A percentile compares a stretch with the other conserved stretches of the same genome.
Evolutionary conservation across 2,113 vertebrate species (phyloP).

Genomic region (Probosciger aterrimus): DNA sequence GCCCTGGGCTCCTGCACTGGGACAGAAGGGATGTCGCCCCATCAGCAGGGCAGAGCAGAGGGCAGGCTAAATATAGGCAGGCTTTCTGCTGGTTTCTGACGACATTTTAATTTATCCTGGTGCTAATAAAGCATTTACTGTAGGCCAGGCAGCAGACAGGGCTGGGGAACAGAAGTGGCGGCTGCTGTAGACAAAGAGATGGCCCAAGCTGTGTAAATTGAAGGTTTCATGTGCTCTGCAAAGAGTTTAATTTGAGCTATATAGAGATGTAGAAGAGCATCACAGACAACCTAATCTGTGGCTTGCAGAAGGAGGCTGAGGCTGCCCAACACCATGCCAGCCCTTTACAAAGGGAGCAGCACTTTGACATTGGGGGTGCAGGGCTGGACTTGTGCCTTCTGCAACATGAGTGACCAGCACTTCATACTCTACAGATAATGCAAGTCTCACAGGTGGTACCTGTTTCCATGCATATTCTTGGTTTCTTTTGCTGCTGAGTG

Average conservation of each 20-base stretch:
- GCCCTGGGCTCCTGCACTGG: not conserved
- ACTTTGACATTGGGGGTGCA: rapidly evolving
- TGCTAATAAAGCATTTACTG: not conserved
- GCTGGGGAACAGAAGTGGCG: rapidly evolving
- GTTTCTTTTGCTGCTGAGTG: not conserved
- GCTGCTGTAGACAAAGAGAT: not conserved
- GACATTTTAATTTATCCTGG: not conserved
- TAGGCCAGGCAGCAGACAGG: not conserved
- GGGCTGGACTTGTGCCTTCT: not conserved
- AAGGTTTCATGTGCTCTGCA: not conserved
- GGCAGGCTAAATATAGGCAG: not conserved
- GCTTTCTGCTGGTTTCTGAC: not conserved
- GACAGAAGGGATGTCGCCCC: rapidly evolving
- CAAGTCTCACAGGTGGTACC: rapidly evolving
- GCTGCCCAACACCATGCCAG: rapidly evolving
- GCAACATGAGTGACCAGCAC: not conserved
- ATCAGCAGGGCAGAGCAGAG: not conserved
- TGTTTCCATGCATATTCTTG: not conserved
- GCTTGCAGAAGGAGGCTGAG: not conserved
- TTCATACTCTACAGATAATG: rapidly evolving
- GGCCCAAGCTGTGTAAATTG: not conserved
- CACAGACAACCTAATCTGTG: not conserved
- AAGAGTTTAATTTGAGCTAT: not conserved
- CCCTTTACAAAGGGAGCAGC: not conserved
- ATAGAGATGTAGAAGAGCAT: not conserved